These are phyloP conservation scores for Dynastes maya DNA, from an alignment of 2,888 invertebrate species.

Conservation along the genomic window DNA sequence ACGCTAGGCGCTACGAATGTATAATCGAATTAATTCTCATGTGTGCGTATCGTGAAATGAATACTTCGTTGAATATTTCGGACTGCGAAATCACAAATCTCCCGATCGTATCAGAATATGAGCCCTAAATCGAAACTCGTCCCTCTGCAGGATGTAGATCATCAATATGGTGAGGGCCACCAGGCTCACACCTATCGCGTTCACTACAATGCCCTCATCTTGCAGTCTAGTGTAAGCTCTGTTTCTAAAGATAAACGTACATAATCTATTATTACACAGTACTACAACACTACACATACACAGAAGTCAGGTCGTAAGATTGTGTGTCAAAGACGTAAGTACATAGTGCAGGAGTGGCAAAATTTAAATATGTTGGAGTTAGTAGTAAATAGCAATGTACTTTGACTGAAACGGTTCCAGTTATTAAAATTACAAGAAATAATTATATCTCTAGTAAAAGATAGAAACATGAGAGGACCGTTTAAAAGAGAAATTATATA, in stretches of 20 bases:
- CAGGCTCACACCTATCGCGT: slow-evolving; percentile 79
- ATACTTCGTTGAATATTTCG: neutral
- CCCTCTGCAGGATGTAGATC: slow-evolving; percentile 77
- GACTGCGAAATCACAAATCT: slow-evolving; percentile 70
- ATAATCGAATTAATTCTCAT: slow-evolving; percentile 3
- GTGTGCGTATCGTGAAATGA: neutral
- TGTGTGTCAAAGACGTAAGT: neutral
- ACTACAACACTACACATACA: neutral
- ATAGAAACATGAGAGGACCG: too few relatives aligned
- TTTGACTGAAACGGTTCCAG: too few relatives aligned
- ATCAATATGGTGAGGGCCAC: slow-evolving; percentile 78
- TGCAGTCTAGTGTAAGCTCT: slow-evolving; percentile 73
- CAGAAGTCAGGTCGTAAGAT: neutral
- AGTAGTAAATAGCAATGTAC: too few relatives aligned
- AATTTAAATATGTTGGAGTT: too few relatives aligned
- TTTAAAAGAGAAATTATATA: too few relatives aligned
- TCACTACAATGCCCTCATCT: slow-evolving; percentile 80
- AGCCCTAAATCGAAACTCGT: slow-evolving; percentile 73
- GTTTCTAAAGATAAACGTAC: slow-evolving; percentile 41
- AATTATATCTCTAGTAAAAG: too few relatives aligned
- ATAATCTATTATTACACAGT: slow-evolving; percentile 60
- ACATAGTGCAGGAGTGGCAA: too few relatives aligned
- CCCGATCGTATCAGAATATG: slow-evolving; percentile 75
- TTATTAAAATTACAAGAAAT: too few relatives aligned
- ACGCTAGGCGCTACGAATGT: neutral